These are phyloP conservation scores for Sardinella longiceps DNA, from an alignment of 2,797 vertebrate species.

Conservation along the genomic window DNA sequence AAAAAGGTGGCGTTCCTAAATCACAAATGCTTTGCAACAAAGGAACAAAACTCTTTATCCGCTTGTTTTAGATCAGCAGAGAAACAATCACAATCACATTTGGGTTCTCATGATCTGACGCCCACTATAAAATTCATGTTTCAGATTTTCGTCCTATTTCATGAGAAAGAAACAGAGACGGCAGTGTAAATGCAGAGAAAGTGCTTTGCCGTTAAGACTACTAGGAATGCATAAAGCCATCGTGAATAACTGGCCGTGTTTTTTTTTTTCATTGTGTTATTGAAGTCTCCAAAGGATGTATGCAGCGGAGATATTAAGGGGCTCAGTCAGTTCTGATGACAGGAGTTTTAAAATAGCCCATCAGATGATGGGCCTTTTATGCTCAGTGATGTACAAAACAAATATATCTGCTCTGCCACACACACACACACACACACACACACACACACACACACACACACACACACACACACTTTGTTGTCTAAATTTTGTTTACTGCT, in stretches of 20 bases:
- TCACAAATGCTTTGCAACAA: background rate
- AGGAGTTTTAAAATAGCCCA: too few species aligned
- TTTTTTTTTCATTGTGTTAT: background rate
- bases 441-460: background rate
- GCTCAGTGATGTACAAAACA: background rate
- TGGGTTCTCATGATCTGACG: background rate
- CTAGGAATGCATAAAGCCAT: background rate
- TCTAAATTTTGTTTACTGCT: background rate
- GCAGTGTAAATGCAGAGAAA: too few species aligned
- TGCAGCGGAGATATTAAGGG: too few species aligned
- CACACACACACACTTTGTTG: background rate
- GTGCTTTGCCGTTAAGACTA: background rate
- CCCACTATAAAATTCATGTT: background rate
- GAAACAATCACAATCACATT: too few species aligned
- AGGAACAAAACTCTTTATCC: background rate
- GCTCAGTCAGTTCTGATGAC: background rate
- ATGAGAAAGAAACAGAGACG: background rate
- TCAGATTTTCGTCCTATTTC: background rate
- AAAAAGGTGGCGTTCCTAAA: background rate
- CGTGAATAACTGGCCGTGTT: background rate
- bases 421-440: background rate
- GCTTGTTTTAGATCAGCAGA: too few species aligned
- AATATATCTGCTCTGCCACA: background rate
- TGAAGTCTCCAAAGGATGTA: too few species aligned
- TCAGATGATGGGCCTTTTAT: background rate